phyloP scores from a whole-genome alignment of 1,140 invertebrate genomes.

The Arion vulgaris region DNA sequence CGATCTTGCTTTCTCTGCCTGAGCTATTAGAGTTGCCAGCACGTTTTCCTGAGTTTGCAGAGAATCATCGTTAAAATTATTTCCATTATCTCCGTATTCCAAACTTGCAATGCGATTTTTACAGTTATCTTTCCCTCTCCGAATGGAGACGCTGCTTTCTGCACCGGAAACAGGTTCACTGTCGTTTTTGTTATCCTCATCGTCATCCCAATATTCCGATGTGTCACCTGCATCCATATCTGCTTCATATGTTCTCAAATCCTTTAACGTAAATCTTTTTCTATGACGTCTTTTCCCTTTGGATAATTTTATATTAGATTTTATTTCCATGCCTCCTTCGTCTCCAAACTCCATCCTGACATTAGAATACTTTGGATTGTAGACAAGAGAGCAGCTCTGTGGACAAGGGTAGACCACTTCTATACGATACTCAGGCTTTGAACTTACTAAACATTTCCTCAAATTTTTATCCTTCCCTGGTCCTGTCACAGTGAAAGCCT shows the following conservation, averaged over 20 bases:
- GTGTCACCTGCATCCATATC: neutral
- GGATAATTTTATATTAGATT: neutral
- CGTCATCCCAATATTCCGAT: neutral
- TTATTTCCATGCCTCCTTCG: conserved; percentile 23
- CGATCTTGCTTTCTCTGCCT: conserved; percentile 28
- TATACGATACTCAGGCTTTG: conserved; percentile 11
- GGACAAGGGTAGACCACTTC: conserved; percentile 43
- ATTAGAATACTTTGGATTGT: conserved; percentile 43
- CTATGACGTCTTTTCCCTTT: neutral
- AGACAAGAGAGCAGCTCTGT: conserved; percentile 32
- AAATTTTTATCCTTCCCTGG: neutral
- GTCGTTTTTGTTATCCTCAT: too few species aligned
- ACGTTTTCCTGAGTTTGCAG: neutral
- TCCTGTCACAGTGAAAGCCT: conserved; percentile 2
- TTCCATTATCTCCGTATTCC: neutral
- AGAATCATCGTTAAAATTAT: neutral
- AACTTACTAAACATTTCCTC: neutral
- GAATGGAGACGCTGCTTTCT: neutral
- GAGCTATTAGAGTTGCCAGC: neutral
- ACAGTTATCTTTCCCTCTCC: neutral
- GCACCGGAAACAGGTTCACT: neutral
- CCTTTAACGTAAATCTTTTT: neutral
- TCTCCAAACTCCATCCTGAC: conserved; percentile 6
- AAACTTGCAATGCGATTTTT: neutral
- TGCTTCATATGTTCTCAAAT: neutral